These are phyloP conservation scores for Neodiprion pinetum DNA, from an alignment of 1,140 invertebrate genomes.

Conservation along the genomic window DNA sequence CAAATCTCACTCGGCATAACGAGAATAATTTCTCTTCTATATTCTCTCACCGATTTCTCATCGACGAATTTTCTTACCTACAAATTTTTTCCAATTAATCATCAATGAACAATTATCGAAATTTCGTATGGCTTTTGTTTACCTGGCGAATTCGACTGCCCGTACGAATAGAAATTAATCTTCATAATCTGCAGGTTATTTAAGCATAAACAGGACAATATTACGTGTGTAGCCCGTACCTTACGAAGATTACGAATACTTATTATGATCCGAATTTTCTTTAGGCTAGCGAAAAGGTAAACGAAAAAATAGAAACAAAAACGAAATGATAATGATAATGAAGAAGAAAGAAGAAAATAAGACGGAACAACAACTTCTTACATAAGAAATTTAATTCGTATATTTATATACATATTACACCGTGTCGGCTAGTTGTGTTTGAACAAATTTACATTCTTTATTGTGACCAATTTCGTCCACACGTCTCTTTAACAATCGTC, in stretches of 20 bases:
- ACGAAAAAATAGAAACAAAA: neutral
- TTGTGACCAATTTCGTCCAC: neutral
- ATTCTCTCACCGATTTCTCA: no score
- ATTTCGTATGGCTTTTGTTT: neutral
- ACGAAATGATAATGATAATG: neutral
- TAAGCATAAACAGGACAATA: slow-evolving; percentile 51
- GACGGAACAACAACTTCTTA: neutral
- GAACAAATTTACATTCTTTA: neutral
- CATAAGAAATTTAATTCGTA: neutral
- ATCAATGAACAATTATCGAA: neutral
- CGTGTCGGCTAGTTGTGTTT: neutral
- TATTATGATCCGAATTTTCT: neutral
- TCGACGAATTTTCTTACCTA: neutral
- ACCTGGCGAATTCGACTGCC: neutral
- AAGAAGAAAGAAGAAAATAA: neutral
- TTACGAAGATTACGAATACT: neutral
- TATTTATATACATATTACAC: neutral
- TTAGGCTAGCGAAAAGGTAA: neutral
- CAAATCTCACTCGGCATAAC: no score
- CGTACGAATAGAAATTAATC: neutral
- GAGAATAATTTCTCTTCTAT: no score
- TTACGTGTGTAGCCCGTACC: slow-evolving; percentile 38
- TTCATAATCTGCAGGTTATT: slow-evolving; percentile 41
- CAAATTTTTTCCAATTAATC: neutral
- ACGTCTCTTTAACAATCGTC: neutral